Base-by-base conservation (phyloP, 2,888 invertebrate species). In the Harmothoe impar region DNA sequence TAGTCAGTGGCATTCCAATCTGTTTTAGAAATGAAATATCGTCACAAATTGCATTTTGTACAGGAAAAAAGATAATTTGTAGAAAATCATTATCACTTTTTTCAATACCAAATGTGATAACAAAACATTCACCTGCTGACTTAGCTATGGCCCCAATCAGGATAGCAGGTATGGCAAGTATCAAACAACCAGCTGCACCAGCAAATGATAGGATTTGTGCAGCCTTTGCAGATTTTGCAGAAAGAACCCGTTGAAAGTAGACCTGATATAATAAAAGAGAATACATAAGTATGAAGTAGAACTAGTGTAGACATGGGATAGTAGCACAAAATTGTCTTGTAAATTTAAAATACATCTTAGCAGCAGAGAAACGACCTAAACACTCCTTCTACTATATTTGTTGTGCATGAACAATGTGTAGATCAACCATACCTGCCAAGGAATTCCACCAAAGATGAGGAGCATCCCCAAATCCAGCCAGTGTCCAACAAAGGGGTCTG, bases 161-260 rank as follows among this genome's bases (percentile, higher is more conserved):
- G 91, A 99, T 98, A 0, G 99, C 98, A 56, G 99, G 99, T 94
- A 99, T 97, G 85, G 99, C 99, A 98, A 99, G 99, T 94, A 99
- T 96, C 94, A 99, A 97, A 96, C 99, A 99, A 25, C 99, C 99
- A 92, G 98, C 96, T 17, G 99, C 99, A 0, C 99, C 99, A 90
- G 99, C 98, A 96, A 98, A 99, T 51, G 99, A 99, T 93, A 99
- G 96, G 90, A 98, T 96, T 96, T 99, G 98, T 72, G 99, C 99
- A 90, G 98, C 97, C 12, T 97, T 97, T 0, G 99, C 99, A 0
- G 98, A 98, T 96, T 98, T 99, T 94, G 99, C 98, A 92, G 99
- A 99, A 94, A 99, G 96, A 89, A 99, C 99, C 72, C 99, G 97
- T 97, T 99, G 99, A 96, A 99, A 99, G 96, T 99, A 99, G 52